Evolutionary conservation across 2,797 vertebrate genomes (phyloP), one percentile per base, ranked within the genome.

Genomic region (Spheniscus humboldti): DNA sequence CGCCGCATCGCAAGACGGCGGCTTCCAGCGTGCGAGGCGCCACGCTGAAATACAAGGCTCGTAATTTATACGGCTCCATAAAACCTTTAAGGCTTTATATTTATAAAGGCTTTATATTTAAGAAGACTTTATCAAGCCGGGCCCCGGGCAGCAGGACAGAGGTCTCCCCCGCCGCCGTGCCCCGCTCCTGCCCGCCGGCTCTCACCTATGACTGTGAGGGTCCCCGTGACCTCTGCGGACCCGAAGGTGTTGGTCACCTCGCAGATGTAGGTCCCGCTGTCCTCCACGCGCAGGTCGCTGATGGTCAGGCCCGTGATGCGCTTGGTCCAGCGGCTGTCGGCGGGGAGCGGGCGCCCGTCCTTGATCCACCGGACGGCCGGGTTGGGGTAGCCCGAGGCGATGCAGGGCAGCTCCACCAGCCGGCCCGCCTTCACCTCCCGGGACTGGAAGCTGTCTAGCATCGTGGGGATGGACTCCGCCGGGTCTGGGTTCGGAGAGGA

Each of bases 221-320:
- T 98, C 93, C 99, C 99, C 0, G 99, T 99, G 98, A 99, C 99
- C 97, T 99, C 99, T 83, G 99, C 99, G 16, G 99, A 99, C 88
- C 99, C 99, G 2, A 99, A 99, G 97, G 99, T 99, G 98, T 99
- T 99, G 96, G 99, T 99, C 97, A 99, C 99, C 97, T 99, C 99
- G 75, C 99, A 99, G 97, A 99, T 99, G 98, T 99, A 99, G 96
- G 98, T 99, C 68, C 99, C 99, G 1, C 99, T 99, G 98, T 99
- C 99, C 97, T 99, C 99, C 3, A 99, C 98, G 27, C 99, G 98
- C 95, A 99, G 97, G 96, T 99, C 99, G 2, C 98, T 99, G 98
- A 99, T 98, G 81, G 98, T 99, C 97, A 99, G 98, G 62, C 99
- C 99, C 0, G 99, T 99, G 95, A 99, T 98, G 69, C 98, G 99